Percentiles rank a stretch among this genome's conserved stretches.
These are phyloP conservation scores for Tachycineta bicolor DNA, from an alignment of 2,113 vertebrate species.

Conservation along the genomic window DNA sequence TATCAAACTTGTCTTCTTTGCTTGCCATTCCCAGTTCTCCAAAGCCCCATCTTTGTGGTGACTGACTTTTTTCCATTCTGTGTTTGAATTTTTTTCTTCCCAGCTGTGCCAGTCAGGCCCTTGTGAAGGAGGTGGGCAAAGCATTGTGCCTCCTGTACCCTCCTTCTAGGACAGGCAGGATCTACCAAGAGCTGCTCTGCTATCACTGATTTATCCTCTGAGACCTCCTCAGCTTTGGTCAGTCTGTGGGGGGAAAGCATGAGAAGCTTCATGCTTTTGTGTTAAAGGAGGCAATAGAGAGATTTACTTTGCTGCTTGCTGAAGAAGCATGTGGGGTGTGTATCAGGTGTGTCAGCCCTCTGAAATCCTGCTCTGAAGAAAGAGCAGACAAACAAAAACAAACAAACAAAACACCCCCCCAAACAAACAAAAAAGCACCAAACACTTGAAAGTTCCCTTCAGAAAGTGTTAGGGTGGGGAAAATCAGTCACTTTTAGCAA, in stretches of 20 bases:
- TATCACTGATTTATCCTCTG: background rate
- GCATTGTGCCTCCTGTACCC: background rate
- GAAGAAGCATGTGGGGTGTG: background rate
- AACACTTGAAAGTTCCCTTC: background rate
- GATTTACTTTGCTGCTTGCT: background rate
- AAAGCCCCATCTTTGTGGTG: background rate
- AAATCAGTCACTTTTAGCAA: background rate
- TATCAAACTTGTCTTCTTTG: background rate
- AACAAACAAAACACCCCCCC: accelerated
- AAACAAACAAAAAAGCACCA: background rate
- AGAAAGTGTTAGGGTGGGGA: background rate
- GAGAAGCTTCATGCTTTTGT: background rate
- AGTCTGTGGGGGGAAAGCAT: background rate
- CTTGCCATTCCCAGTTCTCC: background rate
- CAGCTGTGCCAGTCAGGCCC: background rate
- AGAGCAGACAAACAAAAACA: background rate
- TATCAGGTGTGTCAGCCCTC: background rate
- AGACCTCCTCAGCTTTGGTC: background rate
- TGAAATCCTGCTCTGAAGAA: background rate
- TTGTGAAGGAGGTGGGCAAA: background rate
- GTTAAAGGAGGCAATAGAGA: background rate
- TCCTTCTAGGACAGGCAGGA: background rate
- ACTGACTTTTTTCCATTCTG: background rate
- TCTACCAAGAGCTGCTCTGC: background rate
- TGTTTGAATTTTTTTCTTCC: background rate